phyloP scores from a whole-genome alignment of 2,113 vertebrate genomes.

The Cephalopholis sonnerati region DNA sequence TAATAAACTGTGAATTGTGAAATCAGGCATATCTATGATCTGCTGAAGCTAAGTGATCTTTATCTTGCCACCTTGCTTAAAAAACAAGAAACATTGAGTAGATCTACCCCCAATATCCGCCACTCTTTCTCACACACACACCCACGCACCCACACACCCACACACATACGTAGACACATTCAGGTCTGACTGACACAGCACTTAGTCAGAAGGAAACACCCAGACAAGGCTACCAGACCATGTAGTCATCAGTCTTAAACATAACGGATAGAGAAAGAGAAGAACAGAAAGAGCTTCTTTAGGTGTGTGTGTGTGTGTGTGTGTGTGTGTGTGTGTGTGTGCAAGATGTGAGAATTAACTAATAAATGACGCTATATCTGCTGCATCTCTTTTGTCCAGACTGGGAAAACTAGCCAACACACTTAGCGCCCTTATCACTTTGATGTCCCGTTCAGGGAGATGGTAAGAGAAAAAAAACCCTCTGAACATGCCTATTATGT shows the following conservation, averaged over 20 bases:
- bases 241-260: conserved; percentile 67
- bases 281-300: conserved; percentile 8
- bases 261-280: conserved; percentile 32
- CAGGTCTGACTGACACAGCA: conserved; percentile 67
- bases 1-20: conserved; percentile 17
- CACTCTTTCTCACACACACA: not conserved
- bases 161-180: conserved; percentile 33
- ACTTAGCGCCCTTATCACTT: conserved; percentile 54
- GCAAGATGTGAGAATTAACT: conserved; percentile 42
- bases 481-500: conserved; percentile 54
- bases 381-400: conserved; percentile 38
- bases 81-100: conserved; percentile 22
- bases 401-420: conserved; percentile 38
- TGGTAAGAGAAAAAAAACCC: conserved; percentile 26
- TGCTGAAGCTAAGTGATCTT: conserved; percentile 26
- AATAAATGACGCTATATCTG: conserved; percentile 33
- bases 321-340: not conserved
- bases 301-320: not conserved
- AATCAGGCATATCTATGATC: conserved; percentile 13
- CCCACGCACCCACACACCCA: conserved; percentile 5
- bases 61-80: conserved; percentile 21
- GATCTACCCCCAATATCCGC: conserved; percentile 15
- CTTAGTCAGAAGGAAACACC: conserved; percentile 76
- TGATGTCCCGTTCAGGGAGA: conserved; percentile 61
- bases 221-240: conserved; percentile 59